Percentiles rank a stretch among this genome's conserved stretches.
Conservation (phyloP, 1,140 invertebrate genomes). For the Eurosta solidaginis region DNA sequence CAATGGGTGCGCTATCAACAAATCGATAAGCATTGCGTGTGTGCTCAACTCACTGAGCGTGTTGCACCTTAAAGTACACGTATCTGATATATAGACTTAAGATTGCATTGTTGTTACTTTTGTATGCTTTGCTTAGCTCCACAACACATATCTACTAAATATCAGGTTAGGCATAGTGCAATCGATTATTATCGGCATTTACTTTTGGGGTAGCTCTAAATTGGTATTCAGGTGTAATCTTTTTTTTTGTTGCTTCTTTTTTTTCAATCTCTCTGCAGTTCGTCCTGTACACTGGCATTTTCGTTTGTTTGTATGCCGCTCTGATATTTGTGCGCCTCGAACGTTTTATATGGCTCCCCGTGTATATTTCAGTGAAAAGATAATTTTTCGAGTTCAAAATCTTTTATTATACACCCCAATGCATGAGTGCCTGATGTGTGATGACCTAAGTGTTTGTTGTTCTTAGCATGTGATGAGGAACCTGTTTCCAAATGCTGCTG, state of each 20-base stretch:
- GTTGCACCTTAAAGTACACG: neutral
- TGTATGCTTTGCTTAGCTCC: neutral
- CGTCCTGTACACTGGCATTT: neutral
- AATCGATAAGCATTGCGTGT: neutral
- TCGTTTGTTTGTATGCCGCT: neutral
- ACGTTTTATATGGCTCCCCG: neutral
- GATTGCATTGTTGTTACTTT: neutral
- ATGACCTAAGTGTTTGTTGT: no score
- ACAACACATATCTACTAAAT: neutral
- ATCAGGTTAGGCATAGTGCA: constrained; percentile 19
- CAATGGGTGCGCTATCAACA: neutral
- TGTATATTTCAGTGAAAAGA: constrained; percentile 12
- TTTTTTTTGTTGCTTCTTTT: neutral
- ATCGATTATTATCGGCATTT: constrained; percentile 25
- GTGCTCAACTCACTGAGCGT: neutral
- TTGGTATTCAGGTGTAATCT: constrained; percentile 5
- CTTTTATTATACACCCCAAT: constrained; percentile 9
- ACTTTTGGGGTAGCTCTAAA: constrained; percentile 13
- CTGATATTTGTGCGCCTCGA: neutral
- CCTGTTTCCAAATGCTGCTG: neutral
- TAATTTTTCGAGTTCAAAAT: constrained; percentile 29
- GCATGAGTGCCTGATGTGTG: neutral
- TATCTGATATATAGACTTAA: neutral
- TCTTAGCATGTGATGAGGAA: neutral
- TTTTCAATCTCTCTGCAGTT: neutral